Percentiles rank a stretch among this genome's conserved stretches.
Conservation (phyloP, 2,113 vertebrate species). For the Corythornis madagascariensis region DNA sequence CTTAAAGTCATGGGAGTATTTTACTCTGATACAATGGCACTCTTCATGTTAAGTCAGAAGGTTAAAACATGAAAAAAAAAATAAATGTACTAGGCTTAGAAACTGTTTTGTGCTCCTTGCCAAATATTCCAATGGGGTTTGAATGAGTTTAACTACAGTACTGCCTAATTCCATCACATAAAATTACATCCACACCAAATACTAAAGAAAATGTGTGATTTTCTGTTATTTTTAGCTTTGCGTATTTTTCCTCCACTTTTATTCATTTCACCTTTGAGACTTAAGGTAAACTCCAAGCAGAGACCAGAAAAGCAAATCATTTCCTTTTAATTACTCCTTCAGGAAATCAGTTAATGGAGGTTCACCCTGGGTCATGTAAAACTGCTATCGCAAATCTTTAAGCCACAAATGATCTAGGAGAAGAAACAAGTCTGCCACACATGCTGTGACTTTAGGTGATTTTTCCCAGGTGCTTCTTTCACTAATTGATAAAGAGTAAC, state of each 20-base stretch:
- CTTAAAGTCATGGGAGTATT: background rate
- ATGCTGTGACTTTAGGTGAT: conserved; percentile 10
- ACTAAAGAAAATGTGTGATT: conserved; percentile 47
- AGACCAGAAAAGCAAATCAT: conserved; percentile 70
- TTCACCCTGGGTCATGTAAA: conserved; percentile 61
- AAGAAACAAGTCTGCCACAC: conserved; percentile 32
- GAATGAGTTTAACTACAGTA: conserved; percentile 19
- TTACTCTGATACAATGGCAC: background rate
- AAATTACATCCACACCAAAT: background rate
- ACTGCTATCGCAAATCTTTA: conserved; percentile 68
- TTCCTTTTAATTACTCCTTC: conserved; percentile 73
- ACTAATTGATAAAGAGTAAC: conserved; percentile 47
- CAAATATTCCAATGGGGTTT: background rate
- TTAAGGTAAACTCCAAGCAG: conserved; percentile 46
- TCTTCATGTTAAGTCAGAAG: background rate
- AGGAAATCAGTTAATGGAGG: conserved; percentile 66
- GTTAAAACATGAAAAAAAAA: background rate
- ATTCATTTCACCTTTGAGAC: conserved; percentile 64
- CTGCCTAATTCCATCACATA: conserved; percentile 42
- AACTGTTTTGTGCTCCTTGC: background rate
- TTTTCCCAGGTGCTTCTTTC: conserved; percentile 20
- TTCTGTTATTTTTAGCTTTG: conserved; percentile 56
- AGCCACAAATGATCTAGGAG: conserved; percentile 13
- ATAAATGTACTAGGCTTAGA: background rate
- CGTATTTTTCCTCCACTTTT: conserved; percentile 44